Conservation (phyloP, 1,140 invertebrate species). For the Vanessa tameamea region DNA sequence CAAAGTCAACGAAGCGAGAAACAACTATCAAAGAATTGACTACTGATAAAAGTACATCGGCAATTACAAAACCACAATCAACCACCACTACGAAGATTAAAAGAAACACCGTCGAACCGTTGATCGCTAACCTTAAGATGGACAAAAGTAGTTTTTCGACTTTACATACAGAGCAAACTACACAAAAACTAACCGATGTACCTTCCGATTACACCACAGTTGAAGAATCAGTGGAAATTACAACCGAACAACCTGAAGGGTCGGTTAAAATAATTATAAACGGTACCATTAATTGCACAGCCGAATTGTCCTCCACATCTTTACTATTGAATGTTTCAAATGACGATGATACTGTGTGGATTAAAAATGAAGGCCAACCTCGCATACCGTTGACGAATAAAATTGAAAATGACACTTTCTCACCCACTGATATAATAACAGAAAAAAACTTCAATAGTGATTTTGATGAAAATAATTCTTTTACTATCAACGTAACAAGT, state of each 20-base stretch:
- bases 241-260: constrained; percentile 60
- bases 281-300: constrained; percentile 72
- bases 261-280: constrained; percentile 69
- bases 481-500: constrained; percentile 72
- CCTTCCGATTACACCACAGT: constrained; percentile 30
- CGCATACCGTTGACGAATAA: constrained; percentile 54
- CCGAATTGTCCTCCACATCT: constrained; percentile 66
- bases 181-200: constrained; percentile 30
- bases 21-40: constrained; percentile 47
- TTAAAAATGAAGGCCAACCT: constrained; percentile 51
- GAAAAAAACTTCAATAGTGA: constrained; percentile 54
- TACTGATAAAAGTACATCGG: constrained; percentile 48
- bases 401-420: constrained; percentile 58
- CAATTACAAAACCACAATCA: constrained; percentile 43
- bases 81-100: constrained; percentile 57
- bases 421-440: constrained; percentile 70
- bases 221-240: constrained; percentile 36
- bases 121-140: constrained; percentile 26
- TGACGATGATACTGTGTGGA: constrained; percentile 51
- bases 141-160: constrained; percentile 34
- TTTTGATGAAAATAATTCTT: constrained; percentile 66
- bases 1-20: constrained; percentile 54
- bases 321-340: constrained; percentile 54
- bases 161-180: constrained; percentile 27
- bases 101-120: constrained; percentile 53